Percentiles rank a stretch among this genome's conserved stretches.
These are phyloP conservation scores for Myotis daubentonii DNA, from an alignment of 2,797 vertebrate genomes.

Conservation along the genomic window DNA sequence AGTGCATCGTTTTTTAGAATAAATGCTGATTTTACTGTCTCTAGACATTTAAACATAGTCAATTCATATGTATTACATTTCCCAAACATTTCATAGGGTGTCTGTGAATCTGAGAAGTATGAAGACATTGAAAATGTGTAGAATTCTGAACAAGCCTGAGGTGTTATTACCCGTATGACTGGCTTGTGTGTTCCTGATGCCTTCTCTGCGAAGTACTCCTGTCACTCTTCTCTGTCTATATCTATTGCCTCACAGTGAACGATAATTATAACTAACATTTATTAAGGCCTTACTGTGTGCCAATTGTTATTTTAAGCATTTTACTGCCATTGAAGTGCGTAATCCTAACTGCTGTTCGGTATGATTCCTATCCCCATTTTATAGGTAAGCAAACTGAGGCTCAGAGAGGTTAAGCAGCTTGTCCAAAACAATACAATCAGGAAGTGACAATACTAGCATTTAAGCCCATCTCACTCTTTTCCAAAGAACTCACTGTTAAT, in stretches of 20 bases:
- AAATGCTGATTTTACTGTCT: constrained; percentile 60
- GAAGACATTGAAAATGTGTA: neutral
- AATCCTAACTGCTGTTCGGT: neutral
- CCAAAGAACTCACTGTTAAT: neutral
- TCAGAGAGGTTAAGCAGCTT: neutral
- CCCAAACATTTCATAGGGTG: constrained; percentile 39
- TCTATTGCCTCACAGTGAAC: neutral
- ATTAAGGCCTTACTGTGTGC: neutral
- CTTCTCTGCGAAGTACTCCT: neutral
- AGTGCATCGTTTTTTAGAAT: constrained; percentile 70
- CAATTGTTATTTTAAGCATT: neutral
- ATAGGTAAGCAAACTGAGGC: constrained; percentile 43
- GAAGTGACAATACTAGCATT: neutral
- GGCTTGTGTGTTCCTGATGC: neutral
- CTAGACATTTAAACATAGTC: constrained; percentile 40
- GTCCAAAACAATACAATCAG: neutral
- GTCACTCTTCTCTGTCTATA: neutral
- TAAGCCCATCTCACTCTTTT: neutral
- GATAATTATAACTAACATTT: neutral
- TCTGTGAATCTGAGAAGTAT: neutral
- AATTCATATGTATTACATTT: constrained; percentile 62
- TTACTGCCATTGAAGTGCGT: neutral
- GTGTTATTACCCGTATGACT: neutral
- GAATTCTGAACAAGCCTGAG: constrained; percentile 13
- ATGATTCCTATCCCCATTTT: neutral